phyloP scores from a whole-genome alignment of 1,140 invertebrate species.

The Tetraneura akinire region DNA sequence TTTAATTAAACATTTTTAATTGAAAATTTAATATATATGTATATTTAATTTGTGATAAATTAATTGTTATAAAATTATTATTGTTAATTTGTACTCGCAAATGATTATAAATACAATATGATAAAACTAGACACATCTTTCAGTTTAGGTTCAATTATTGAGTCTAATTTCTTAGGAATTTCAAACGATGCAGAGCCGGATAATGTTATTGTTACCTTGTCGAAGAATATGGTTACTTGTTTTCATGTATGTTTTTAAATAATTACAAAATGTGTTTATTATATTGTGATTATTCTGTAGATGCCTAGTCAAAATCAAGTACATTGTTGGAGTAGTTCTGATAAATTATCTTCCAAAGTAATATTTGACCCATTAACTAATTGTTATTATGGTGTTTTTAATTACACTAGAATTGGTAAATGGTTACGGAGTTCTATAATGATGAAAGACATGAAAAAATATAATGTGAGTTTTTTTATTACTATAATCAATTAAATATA shows the following conservation, averaged over 20 bases:
- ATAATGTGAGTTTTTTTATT: constrained; percentile 25
- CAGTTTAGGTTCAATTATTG: constrained; percentile 47
- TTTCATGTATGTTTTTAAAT: constrained; percentile 31
- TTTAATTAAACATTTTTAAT: no score
- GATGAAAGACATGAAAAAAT: constrained; percentile 47
- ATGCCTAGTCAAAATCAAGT: constrained; percentile 39
- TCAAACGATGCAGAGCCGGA: constrained; percentile 18
- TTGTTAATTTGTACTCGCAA: neutral
- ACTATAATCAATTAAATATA: neutral
- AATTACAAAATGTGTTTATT: neutral
- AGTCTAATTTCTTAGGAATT: constrained; percentile 42
- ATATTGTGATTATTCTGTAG: neutral
- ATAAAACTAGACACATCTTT: constrained; percentile 46
- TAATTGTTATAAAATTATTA: no score
- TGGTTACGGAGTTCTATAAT: constrained; percentile 7
- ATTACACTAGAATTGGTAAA: constrained; percentile 33
- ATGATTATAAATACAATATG: constrained; percentile 33
- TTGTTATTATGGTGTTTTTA: constrained; percentile 48
- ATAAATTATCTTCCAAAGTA: constrained; percentile 45
- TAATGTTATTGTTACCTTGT: constrained; percentile 42
- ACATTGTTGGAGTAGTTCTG: constrained; percentile 46
- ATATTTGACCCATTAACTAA: constrained; percentile 30
- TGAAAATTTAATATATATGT: no score
- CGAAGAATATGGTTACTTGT: constrained; percentile 49
- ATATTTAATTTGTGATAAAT: no score